A percentile compares a stretch with the other conserved stretches of the same genome.
Evolutionary conservation across 2,888 invertebrate species (phyloP).

Genomic region (Metellina segmentata): DNA sequence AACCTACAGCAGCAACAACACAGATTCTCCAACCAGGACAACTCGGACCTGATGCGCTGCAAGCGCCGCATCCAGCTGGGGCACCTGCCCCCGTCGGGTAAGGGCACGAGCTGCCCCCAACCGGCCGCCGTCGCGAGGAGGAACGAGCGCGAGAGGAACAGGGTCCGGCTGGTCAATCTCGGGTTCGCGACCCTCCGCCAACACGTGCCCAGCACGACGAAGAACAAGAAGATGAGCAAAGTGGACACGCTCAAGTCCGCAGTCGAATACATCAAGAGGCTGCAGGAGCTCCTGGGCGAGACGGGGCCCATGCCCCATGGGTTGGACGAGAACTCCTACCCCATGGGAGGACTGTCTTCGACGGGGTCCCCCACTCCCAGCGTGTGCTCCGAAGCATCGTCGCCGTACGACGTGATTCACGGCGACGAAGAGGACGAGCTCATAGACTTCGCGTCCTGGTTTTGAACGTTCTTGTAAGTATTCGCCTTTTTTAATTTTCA

Average conservation of each 20-base stretch:
- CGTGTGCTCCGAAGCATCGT: slow-evolving; percentile 86
- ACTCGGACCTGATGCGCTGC: slow-evolving; percentile 59
- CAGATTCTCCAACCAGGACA: slow-evolving; percentile 30
- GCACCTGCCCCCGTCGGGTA: slow-evolving; percentile 46
- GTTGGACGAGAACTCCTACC: slow-evolving; percentile 74
- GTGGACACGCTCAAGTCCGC: slow-evolving; percentile 91
- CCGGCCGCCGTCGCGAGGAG: slow-evolving; percentile 90
- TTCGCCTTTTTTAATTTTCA: neutral
- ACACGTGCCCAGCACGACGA: slow-evolving; percentile 87
- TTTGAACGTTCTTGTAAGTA: slow-evolving; percentile 66
- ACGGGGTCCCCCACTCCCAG: slow-evolving; percentile 88
- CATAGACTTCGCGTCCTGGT: slow-evolving; percentile 91
- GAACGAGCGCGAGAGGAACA: slow-evolving; percentile 95
- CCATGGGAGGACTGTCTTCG: slow-evolving; percentile 79
- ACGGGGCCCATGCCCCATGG: neutral
- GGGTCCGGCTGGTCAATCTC: slow-evolving; percentile 88
- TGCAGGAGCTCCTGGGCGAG: slow-evolving; percentile 86
- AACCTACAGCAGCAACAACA: slow-evolving; percentile 7
- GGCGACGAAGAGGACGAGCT: slow-evolving; percentile 89
- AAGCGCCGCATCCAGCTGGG: slow-evolving; percentile 75
- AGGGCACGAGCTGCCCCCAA: slow-evolving; percentile 41
- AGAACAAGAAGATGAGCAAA: slow-evolving; percentile 80
- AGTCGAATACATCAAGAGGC: slow-evolving; percentile 92
- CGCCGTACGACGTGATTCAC: slow-evolving; percentile 72
- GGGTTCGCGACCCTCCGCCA: slow-evolving; percentile 93